These are phyloP conservation scores for Malurus splendens DNA, from an alignment of 2,797 vertebrate species.

Conservation along the genomic window DNA sequence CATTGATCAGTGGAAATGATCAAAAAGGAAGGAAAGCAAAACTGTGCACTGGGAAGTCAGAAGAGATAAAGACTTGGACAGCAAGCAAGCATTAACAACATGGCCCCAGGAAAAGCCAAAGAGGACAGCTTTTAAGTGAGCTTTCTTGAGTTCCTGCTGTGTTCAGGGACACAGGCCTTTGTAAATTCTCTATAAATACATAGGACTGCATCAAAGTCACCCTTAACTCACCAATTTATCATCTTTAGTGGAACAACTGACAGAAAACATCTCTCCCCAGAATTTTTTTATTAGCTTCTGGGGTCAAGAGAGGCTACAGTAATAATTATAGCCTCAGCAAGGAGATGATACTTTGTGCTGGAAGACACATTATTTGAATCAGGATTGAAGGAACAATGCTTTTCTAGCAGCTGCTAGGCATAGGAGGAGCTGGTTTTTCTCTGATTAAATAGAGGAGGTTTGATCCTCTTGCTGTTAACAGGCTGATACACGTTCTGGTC, in stretches of 20 bases:
- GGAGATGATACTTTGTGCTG: neutral
- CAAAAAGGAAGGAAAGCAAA: neutral
- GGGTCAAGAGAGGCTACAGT: neutral
- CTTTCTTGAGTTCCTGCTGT: neutral
- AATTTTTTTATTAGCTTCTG: neutral
- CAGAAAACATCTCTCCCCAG: neutral
- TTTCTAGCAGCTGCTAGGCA: neutral
- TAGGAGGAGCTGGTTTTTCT: neutral
- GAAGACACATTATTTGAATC: neutral
- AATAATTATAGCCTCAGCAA: neutral
- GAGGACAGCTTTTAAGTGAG: neutral
- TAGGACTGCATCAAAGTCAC: neutral
- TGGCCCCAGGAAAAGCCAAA: neutral
- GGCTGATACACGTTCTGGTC: neutral
- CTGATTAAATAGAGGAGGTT: neutral
- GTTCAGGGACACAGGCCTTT: neutral
- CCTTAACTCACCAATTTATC: neutral
- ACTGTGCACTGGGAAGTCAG: neutral
- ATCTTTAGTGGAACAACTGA: neutral
- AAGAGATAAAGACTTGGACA: neutral
- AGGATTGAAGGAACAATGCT: neutral
- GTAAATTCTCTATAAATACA: neutral
- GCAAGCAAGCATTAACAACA: neutral
- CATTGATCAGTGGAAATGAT: neutral
- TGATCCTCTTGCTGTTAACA: neutral